phyloP scores from a whole-genome alignment of 2,888 invertebrate genomes.

The Colletes collaris region DNA sequence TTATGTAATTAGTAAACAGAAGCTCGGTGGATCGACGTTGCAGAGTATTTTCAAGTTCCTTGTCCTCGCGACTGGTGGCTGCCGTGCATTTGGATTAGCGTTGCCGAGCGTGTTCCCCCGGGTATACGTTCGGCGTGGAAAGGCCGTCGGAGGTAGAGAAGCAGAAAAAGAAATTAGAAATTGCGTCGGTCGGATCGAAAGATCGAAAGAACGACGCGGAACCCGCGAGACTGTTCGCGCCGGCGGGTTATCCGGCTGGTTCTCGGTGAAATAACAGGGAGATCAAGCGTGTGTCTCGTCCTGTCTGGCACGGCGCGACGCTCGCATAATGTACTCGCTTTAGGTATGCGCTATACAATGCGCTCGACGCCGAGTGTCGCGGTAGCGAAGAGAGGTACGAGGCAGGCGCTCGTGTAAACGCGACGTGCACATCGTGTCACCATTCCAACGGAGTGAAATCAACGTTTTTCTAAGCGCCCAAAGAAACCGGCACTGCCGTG shows the following conservation, averaged over 20 bases:
- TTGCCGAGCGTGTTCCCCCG: too few relatives aligned
- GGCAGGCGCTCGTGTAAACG: constrained; percentile 61
- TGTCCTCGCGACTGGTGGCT: too few relatives aligned
- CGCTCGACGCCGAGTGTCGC: constrained; percentile 59
- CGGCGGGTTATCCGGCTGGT: constrained; percentile 9
- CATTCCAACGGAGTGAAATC: constrained; percentile 80
- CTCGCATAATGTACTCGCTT: constrained; percentile 62
- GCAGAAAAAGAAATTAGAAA: too few relatives aligned
- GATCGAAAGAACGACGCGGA: too few relatives aligned
- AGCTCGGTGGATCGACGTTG: too few relatives aligned
- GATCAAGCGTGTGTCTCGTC: constrained; percentile 35
- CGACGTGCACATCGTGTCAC: constrained; percentile 76
- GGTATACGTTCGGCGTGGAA: too few relatives aligned
- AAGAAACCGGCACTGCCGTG: constrained; percentile 66
- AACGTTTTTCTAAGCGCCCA: constrained; percentile 76
- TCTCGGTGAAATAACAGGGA: constrained; percentile 22
- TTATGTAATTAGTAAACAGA: too few relatives aligned
- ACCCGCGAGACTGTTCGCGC: neutral
- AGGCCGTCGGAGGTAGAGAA: too few relatives aligned
- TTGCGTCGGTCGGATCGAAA: too few relatives aligned
- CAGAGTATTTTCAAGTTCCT: too few relatives aligned
- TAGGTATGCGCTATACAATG: constrained; percentile 71
- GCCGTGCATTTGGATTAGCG: too few relatives aligned
- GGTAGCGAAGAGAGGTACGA: constrained; percentile 49
- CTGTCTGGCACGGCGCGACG: constrained; percentile 44